A percentile compares a stretch with the other conserved stretches of the same genome.
phyloP scores from a whole-genome alignment of 2,888 invertebrate genomes.

The Philereme vetulata region DNA sequence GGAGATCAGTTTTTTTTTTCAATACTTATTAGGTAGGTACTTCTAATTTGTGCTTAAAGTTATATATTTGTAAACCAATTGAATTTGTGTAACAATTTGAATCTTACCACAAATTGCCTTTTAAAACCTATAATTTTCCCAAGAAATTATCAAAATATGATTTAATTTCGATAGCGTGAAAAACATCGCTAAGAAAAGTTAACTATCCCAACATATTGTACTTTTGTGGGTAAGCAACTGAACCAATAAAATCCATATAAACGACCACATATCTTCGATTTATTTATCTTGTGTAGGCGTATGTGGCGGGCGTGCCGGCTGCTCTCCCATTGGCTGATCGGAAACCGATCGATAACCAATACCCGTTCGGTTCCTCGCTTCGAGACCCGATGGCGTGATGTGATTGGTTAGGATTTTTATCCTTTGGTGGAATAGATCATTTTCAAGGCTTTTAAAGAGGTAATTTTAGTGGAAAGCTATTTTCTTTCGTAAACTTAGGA shows the following conservation, averaged over 20 bases:
- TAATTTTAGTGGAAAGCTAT: background rate
- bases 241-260: constrained; percentile 24
- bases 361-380: constrained; percentile 45
- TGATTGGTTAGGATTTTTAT: constrained; percentile 32
- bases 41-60: too few species aligned
- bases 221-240: background rate
- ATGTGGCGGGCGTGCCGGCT: constrained; percentile 62
- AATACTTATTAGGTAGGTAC: too few species aligned
- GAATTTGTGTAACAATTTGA: too few species aligned
- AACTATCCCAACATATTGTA: too few species aligned
- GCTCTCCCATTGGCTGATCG: constrained; percentile 75
- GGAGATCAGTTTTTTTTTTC: too few species aligned
- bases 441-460: constrained; percentile 9
- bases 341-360: constrained; percentile 80
- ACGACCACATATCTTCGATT: constrained; percentile 25
- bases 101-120: too few species aligned
- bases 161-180: too few species aligned
- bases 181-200: too few species aligned
- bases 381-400: constrained; percentile 23
- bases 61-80: too few species aligned
- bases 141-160: too few species aligned
- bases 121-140: too few species aligned
- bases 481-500: too few species aligned
- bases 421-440: constrained; percentile 2
- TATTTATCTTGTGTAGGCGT: constrained; percentile 56